Evolutionary conservation across 2,113 vertebrate genomes (phyloP).

Genomic region (Antigone vipio): DNA sequence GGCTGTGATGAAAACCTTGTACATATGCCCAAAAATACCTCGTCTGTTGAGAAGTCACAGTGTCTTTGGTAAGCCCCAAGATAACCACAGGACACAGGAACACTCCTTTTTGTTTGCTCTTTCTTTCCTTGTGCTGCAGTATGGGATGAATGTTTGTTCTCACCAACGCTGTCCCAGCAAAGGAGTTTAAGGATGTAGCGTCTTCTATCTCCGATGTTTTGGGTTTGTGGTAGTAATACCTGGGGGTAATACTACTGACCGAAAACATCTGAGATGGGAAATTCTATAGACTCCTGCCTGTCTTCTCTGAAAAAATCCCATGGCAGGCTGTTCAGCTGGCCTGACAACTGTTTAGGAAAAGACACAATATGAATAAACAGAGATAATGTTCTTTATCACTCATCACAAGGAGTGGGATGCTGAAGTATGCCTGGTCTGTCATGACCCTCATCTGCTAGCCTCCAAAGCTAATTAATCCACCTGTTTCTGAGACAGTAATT

Average conservation of each 20-base stretch:
- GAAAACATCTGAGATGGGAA: background rate
- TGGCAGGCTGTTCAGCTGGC: background rate
- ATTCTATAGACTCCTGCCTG: background rate
- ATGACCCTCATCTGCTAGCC: background rate
- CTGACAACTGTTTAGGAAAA: background rate
- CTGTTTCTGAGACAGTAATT: background rate
- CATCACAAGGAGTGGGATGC: background rate
- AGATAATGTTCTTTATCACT: background rate
- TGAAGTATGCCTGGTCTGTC: background rate
- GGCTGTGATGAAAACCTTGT: background rate
- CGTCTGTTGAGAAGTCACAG: background rate
- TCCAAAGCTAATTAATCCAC: background rate
- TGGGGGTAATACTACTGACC: background rate
- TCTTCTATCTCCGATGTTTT: background rate
- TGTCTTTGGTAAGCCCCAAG: background rate
- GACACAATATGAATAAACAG: background rate
- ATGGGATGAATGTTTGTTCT: background rate
- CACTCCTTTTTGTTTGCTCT: background rate
- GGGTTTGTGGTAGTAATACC: too few relatives aligned
- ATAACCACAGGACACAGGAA: background rate
- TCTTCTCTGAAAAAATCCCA: background rate
- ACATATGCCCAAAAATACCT: background rate
- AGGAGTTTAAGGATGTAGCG: background rate
- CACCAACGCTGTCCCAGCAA: background rate
- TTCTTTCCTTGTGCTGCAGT: background rate